Conservation (phyloP, 1,140 invertebrate species). For the Ceratoteleas bidentatus region DNA sequence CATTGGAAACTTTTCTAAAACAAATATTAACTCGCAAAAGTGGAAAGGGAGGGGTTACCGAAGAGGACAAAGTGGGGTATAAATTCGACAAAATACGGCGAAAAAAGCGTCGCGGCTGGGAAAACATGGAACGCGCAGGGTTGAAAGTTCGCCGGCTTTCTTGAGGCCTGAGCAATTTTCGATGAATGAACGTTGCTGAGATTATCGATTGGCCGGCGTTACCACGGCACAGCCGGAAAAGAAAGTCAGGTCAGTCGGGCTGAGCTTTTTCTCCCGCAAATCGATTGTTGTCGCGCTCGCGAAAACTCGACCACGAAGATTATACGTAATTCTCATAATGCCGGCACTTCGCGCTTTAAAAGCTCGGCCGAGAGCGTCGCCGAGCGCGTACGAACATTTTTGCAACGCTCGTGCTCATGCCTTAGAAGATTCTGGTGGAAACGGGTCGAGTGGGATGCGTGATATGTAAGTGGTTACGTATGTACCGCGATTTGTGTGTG, state of each 20-base stretch:
- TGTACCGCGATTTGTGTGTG: conserved; percentile 48
- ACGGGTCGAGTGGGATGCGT: conserved; percentile 57
- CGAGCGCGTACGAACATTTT: conserved; percentile 52
- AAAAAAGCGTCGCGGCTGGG: neutral
- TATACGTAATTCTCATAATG: conserved; percentile 59
- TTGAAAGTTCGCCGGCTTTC: neutral
- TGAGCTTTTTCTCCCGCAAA: conserved; percentile 20
- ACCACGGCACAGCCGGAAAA: neutral
- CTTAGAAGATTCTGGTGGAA: conserved; percentile 58
- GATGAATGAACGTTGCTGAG: neutral
- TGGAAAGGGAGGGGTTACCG: conserved; percentile 2
- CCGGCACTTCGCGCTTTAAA: conserved; percentile 56
- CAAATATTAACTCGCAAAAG: conserved; percentile 49
- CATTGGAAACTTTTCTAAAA: conserved; percentile 57
- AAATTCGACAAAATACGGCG: conserved; percentile 24
- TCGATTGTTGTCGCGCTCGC: conserved; percentile 18
- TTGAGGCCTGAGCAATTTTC: neutral
- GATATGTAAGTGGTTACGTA: conserved; percentile 57
- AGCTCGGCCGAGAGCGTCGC: conserved; percentile 40
- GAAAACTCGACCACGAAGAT: conserved; percentile 21
- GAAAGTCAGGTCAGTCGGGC: conserved; percentile 5
- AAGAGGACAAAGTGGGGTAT: conserved; percentile 11
- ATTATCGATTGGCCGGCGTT: neutral
- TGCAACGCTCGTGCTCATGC: conserved; percentile 41
- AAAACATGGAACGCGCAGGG: neutral